Conservation (phyloP, 2,113 vertebrate species). For the Ibidorhyncha struthersii region DNA sequence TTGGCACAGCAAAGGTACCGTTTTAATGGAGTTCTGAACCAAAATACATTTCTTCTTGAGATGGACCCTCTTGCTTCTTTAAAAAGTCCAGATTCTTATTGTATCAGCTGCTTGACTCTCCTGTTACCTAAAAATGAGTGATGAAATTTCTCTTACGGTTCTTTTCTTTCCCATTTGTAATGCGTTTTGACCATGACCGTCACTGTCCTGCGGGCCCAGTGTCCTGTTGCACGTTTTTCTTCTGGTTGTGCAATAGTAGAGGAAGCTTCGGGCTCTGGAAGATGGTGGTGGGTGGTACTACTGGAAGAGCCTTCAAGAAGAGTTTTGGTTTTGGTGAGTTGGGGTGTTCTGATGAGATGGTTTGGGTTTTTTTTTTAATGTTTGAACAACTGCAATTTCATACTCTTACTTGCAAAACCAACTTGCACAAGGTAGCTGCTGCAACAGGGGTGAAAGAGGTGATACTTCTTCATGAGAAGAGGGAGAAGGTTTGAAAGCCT, state of each 20-base stretch:
- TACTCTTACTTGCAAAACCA: background rate
- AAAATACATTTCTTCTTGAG: background rate
- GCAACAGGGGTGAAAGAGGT: background rate
- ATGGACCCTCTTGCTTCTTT: too few species aligned
- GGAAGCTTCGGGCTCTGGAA: background rate
- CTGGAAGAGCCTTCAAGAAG: background rate
- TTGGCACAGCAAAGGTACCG: background rate
- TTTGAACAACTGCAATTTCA: background rate
- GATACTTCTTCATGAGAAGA: background rate
- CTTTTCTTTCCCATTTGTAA: background rate
- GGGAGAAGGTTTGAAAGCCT: background rate
- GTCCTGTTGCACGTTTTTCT: background rate
- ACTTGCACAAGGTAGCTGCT: background rate
- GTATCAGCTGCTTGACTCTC: background rate
- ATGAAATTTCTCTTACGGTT: background rate
- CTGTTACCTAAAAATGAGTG: too few species aligned
- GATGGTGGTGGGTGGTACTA: background rate
- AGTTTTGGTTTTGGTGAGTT: fast-evolving
- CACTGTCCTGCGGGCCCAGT: too few species aligned
- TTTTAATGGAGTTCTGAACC: background rate
- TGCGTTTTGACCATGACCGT: background rate
- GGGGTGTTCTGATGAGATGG: fast-evolving
- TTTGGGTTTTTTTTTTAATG: background rate
- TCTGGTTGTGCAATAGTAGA: background rate
- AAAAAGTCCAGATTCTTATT: background rate